A percentile compares a stretch with the other conserved stretches of the same genome.
Conservation (phyloP, 2,888 invertebrate genomes). For the Eulithis testata region DNA sequence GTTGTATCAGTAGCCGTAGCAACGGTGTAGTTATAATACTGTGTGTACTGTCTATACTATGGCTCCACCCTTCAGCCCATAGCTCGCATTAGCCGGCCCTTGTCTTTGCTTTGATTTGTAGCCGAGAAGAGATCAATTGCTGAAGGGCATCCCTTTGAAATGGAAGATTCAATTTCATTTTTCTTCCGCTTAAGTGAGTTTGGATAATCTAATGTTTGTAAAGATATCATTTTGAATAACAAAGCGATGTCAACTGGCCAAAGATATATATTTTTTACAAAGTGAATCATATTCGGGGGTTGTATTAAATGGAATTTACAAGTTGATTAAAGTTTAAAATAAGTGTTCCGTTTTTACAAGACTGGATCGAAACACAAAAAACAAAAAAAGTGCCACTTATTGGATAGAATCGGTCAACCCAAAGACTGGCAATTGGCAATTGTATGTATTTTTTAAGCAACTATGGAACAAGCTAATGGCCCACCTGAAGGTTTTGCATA, state of each 20-base stretch:
- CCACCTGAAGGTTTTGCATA: no score
- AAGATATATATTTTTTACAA: background rate
- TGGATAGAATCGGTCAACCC: no score
- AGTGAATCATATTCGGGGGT: no score
- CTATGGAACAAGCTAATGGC: no score
- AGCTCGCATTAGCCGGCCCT: slow-evolving; percentile 69
- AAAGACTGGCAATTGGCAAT: no score
- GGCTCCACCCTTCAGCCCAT: slow-evolving; percentile 42
- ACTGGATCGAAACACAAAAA: no score
- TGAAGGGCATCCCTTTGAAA: slow-evolving; percentile 49
- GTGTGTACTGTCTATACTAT: slow-evolving; percentile 14
- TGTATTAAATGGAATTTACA: no score
- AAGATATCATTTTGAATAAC: slow-evolving; percentile 8
- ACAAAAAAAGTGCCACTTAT: background rate
- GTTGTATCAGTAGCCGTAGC: no score
- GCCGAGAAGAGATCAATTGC: slow-evolving; percentile 70
- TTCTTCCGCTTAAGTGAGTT: slow-evolving; percentile 37
- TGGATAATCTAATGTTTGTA: slow-evolving; percentile 25
- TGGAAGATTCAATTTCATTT: slow-evolving; percentile 45
- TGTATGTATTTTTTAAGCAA: no score
- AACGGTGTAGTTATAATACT: background rate
- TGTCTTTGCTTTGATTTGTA: slow-evolving; percentile 79
- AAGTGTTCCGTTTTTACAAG: no score
- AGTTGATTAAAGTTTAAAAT: no score
- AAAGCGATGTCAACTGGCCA: background rate